Evolutionary conservation across 2,113 vertebrate genomes (phyloP), one percentile per base, ranked within the genome.

Genomic region (Odocoileus hemionus): DNA sequence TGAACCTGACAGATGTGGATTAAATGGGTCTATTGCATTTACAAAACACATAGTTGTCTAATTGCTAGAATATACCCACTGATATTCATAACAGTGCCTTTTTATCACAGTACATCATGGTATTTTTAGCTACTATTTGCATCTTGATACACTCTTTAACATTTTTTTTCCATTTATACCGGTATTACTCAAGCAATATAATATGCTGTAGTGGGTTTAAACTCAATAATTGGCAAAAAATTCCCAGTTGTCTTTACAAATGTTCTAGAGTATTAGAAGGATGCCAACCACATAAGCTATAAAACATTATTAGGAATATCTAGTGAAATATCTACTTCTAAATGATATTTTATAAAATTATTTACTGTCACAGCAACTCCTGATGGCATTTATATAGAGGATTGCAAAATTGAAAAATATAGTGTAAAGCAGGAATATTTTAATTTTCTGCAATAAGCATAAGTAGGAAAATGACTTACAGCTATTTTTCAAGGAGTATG

Each of bases 341-440:
- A 87, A 86, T 84, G 47, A 92, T 96, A 98, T 97, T 97, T 98
- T 97, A 86, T 67, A 97, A 91, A 98, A 98, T 98, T 97, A 98
- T 98, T 98, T 98, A 98, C 96, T 91, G 95, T 92, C 50, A 98
- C 13, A 98, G 70, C 61, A 55, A n/a, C 90, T 98, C 39, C 78
- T 97, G 85, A 97, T 45, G 25, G 19, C 83, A 95, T 94, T 61
- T 96, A 98, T 97, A 57, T 58, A 98, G 93, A 97, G 58, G 30
- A 80, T 55, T 95, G 39, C 7, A 33, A 87, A 97, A 95, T 84
- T 93, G 61, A 13, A 30, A 97, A 97, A 98, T 82, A 0, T 10
- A 64, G 21, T 74, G 95, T 95, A 97, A 94, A 78, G 0, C 5
- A 55, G 21, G 43, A 87, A 79, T 88, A 96, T 97, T 98, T 98